These are phyloP conservation scores for Lamprotornis superbus DNA, from an alignment of 2,113 vertebrate genomes.

Conservation along the genomic window DNA sequence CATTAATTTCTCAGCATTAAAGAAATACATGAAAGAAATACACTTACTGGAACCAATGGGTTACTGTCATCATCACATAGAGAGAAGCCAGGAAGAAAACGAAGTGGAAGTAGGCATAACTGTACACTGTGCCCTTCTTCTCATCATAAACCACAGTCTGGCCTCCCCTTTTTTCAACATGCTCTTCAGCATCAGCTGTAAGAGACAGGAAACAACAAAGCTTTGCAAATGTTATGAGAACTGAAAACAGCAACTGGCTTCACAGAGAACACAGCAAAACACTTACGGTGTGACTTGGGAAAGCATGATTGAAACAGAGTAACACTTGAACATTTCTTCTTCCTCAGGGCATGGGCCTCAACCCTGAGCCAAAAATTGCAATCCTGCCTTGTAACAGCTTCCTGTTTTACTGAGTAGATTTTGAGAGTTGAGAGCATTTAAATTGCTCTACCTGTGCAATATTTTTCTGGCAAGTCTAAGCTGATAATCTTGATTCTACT, in stretches of 20 bases:
- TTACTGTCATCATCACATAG: conserved; percentile 98
- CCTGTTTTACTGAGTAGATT: neutral
- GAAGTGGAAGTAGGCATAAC: conserved; percentile 92
- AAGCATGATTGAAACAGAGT: rapidly evolving
- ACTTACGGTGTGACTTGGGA: neutral
- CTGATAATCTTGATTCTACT: neutral
- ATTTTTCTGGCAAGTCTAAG: neutral
- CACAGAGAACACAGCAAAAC: neutral
- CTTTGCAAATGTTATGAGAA: neutral
- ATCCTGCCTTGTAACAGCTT: neutral
- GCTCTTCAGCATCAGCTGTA: conserved; percentile 77
- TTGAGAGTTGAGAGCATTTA: neutral
- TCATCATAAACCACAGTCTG: conserved; percentile 90
- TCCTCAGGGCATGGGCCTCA: neutral
- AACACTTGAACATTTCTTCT: neutral
- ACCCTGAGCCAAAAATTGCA: neutral
- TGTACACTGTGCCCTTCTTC: conserved; percentile 84
- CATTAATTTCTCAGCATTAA: neutral
- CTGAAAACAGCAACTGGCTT: neutral
- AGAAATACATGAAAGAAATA: conserved; percentile 9
- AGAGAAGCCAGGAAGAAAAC: conserved; percentile 95
- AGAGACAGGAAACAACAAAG: neutral
- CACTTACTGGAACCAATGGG: conserved; percentile 98
- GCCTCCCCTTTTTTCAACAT: conserved; percentile 70
- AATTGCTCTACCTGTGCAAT: neutral